Base-by-base conservation (phyloP, 2,113 vertebrate species). In the Steatornis caripensis region DNA sequence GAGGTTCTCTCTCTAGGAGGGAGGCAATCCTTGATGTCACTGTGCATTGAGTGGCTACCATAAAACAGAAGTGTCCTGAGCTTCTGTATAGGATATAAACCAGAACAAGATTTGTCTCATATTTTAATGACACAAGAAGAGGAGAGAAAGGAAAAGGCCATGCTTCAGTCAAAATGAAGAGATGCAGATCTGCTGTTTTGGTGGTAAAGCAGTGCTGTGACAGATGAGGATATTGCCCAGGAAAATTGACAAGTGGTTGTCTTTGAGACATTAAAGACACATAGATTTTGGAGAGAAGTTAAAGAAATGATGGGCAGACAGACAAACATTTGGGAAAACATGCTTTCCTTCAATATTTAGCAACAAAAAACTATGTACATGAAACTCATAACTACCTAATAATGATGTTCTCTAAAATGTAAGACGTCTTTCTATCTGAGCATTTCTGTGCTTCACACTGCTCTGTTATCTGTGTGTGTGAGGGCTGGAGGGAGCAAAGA, bases 291-390 rank as follows among this genome's bases (percentile, higher is more conserved):
- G 10, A 68, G 55, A 70, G 17, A 45, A 55, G 15, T 39, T 54
- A 58, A 54, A 58, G 15, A 75, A 66, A 9, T n/a, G 1, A 15
- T 24, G 7, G 30, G 1, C 4, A 37, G 53, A 54, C 3, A 80
- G 12, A 11, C 3, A 12, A 79, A 58, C 0, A 0, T 37, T 78
- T 66, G 21, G 13, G n/a, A 36, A 64, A 58, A 26, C 4, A 57
- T 6, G 0, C 4, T n/a, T 62, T 48, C 65, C 18, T 57, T 12
- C 20, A 49, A 3, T 57, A 36, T 74, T 58, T 54, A 37, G 3
- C 26, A 37, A 29, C 1, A 77, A 68, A 49, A 71, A 7, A 0
- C 0, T 39, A 3, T 2, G 6, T 32, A 23, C 1, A 1, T 4
- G 61, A 23, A 60, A 30, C 10, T 39, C 17, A 8, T 5, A 74